Conservation (phyloP, 2,113 vertebrate genomes). For the Ictidomys tridecemlineatus region DNA sequence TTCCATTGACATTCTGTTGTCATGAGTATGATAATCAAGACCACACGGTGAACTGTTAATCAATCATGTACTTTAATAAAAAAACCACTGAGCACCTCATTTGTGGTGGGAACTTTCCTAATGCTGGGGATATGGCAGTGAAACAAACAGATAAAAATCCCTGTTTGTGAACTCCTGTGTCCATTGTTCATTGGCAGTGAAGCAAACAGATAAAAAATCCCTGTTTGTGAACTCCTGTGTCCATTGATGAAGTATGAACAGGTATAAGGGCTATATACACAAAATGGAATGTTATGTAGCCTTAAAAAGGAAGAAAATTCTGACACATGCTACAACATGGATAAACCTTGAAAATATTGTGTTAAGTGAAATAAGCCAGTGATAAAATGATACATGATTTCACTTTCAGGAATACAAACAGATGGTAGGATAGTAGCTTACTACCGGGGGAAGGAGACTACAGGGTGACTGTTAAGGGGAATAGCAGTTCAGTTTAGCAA, state of each 20-base stretch:
- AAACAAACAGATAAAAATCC: conserved; percentile 1
- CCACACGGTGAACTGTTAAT: not conserved
- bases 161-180: not conserved
- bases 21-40: not conserved
- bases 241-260: not conserved
- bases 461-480: not conserved
- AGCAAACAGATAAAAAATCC: not conserved
- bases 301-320: not conserved
- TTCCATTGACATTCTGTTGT: not conserved
- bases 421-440: not conserved
- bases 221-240: not conserved
- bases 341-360: not conserved
- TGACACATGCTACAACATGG: not conserved
- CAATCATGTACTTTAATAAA: not conserved
- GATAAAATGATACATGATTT: not conserved
- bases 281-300: not conserved
- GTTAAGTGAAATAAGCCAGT: not conserved
- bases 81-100: not conserved
- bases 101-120: not conserved
- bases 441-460: not conserved
- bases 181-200: not conserved
- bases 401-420: not conserved
- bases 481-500: not conserved
- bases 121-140: not conserved
- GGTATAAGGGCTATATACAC: not conserved